Conservation (phyloP, 2,888 invertebrate genomes). For the Trichogramma evanescens region DNA sequence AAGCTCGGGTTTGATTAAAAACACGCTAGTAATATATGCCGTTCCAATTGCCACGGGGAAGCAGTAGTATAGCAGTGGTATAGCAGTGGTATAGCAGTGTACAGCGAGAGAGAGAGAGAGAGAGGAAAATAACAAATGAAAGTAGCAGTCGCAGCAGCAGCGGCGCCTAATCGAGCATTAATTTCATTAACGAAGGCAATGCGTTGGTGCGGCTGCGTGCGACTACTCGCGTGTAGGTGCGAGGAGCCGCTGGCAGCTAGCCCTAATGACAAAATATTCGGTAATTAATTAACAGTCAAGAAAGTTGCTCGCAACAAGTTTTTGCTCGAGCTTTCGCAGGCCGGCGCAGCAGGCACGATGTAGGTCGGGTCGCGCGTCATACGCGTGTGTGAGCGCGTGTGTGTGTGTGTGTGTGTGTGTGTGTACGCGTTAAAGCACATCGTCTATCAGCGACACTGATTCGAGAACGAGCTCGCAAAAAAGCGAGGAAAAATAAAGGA, state of each 20-base stretch:
- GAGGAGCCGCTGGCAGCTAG: neutral
- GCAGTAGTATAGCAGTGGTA: neutral
- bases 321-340: neutral
- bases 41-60: neutral
- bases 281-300: constrained; percentile 21
- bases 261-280: constrained; percentile 18
- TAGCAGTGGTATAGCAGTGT: too few species aligned
- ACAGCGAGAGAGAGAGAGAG: too few species aligned
- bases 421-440: too few species aligned
- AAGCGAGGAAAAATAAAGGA: too few species aligned
- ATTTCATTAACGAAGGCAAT: constrained; percentile 17
- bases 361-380: too few species aligned
- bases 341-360: too few species aligned
- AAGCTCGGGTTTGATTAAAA: constrained; percentile 13
- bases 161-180: constrained; percentile 18
- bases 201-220: neutral
- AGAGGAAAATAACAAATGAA: neutral
- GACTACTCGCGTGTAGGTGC: neutral
- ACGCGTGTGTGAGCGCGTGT: too few species aligned
- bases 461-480: too few species aligned
- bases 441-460: too few species aligned
- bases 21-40: neutral
- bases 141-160: neutral
- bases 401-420: too few species aligned
- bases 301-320: constrained; percentile 11